Evolutionary conservation across 2,888 invertebrate genomes (phyloP).

Genomic region (Athalia circularis): DNA sequence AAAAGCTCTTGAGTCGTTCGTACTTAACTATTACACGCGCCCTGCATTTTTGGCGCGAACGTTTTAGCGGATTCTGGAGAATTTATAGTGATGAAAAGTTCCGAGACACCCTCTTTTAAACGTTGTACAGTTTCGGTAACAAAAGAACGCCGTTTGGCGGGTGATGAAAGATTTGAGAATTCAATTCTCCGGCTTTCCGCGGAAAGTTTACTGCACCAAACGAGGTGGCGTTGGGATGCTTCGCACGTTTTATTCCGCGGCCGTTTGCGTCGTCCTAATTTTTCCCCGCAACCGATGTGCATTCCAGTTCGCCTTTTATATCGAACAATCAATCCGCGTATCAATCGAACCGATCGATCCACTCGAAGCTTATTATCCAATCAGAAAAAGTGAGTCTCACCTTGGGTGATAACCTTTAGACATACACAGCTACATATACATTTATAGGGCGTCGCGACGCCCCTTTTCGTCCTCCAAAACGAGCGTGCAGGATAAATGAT

Average conservation of each 20-base stretch:
- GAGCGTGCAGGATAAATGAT: conserved; percentile 40
- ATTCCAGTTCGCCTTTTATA: background rate
- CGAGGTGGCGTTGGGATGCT: background rate
- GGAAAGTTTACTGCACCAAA: no score
- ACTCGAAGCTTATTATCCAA: conserved; percentile 39
- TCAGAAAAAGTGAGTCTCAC: conserved; percentile 33
- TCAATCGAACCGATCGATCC: conserved; percentile 15
- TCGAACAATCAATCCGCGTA: conserved; percentile 16
- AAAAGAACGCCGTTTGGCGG: no score
- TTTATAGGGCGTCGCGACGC: background rate
- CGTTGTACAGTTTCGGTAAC: no score
- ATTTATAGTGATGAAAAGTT: no score
- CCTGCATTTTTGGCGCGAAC: no score
- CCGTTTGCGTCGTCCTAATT: no score
- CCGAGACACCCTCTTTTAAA: no score
- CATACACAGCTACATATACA: background rate
- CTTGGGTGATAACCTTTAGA: conserved; percentile 28
- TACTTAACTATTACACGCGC: no score
- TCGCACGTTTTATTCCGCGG: background rate
- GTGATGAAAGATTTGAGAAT: no score
- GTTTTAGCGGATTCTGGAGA: no score
- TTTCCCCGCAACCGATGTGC: conserved; percentile 7
- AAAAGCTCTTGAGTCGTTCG: no score
- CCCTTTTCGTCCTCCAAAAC: conserved; percentile 18
- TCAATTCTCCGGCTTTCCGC: no score